Conservation (phyloP, 2,797 vertebrate species). For the Melopsittacus undulatus region DNA sequence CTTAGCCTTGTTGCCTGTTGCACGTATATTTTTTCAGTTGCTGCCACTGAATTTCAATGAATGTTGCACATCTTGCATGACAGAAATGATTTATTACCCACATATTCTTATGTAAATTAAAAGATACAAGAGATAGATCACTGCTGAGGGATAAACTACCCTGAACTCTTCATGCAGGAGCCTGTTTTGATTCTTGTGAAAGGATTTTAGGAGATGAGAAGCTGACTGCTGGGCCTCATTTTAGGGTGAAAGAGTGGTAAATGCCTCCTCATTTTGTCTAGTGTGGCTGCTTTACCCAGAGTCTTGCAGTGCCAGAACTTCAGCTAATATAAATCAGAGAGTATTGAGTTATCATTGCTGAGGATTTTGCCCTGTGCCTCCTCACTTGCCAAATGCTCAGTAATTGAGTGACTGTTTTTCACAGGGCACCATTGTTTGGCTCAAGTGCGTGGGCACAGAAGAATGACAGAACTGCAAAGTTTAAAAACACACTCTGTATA, state of each 20-base stretch:
- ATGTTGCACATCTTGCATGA: neutral
- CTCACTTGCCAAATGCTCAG: neutral
- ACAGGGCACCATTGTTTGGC: accelerated
- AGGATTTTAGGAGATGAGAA: neutral
- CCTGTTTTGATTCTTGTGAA: neutral
- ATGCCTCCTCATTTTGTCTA: neutral
- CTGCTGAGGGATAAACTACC: neutral
- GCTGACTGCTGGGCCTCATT: neutral
- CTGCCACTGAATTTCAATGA: neutral
- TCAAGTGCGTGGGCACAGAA: neutral
- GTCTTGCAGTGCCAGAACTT: neutral
- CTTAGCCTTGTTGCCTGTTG: neutral
- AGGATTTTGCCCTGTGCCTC: neutral
- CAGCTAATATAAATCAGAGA: neutral
- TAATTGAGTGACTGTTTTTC: neutral
- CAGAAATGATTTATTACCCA: neutral
- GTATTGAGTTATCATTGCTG: neutral
- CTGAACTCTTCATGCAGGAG: neutral
- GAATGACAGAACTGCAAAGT: neutral
- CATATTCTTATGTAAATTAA: neutral
- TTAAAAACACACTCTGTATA: neutral
- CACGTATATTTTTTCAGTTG: neutral
- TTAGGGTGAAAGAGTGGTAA: neutral
- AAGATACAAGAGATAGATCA: neutral
- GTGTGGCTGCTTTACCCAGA: neutral